These are phyloP conservation scores for Daboia siamensis DNA, from an alignment of 2,113 vertebrate species.

Conservation along the genomic window DNA sequence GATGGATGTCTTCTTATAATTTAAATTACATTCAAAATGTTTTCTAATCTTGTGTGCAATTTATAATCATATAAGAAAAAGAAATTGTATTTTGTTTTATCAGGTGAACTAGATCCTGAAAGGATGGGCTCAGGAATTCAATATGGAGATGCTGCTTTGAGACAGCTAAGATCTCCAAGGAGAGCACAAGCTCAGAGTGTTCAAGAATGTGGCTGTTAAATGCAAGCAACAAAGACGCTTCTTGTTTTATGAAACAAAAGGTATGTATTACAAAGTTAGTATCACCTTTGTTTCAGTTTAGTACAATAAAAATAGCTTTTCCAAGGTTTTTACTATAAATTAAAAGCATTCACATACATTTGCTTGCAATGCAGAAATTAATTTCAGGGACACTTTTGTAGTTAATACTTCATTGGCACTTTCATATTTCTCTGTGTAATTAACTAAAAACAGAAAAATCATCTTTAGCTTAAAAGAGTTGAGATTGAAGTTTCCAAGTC, in stretches of 20 bases:
- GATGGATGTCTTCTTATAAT: not conserved
- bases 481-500: not conserved
- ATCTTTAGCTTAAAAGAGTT: not conserved
- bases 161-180: slow-evolving; percentile 74
- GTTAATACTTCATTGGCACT: not conserved
- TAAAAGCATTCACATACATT: not conserved
- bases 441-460: not conserved
- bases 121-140: slow-evolving; percentile 80
- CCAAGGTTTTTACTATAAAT: not conserved
- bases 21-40: not conserved
- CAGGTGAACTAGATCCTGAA: slow-evolving; percentile 79
- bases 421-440: not conserved
- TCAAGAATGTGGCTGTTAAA: slow-evolving; percentile 78
- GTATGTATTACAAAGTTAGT: slow-evolving; percentile 42
- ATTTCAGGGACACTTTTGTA: not conserved
- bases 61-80: not conserved
- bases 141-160: slow-evolving; percentile 77
- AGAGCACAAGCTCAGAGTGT: slow-evolving; percentile 71
- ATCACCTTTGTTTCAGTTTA: not conserved
- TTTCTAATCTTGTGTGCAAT: not conserved
- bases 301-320: not conserved
- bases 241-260: slow-evolving; percentile 44
- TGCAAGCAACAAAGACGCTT: slow-evolving; percentile 3
- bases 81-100: slow-evolving; percentile 37
- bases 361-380: not conserved